A percentile compares a stretch with the other conserved stretches of the same genome.
Evolutionary conservation across 2,113 vertebrate genomes (phyloP).

Genomic region (Chlorodrepanis virens): DNA sequence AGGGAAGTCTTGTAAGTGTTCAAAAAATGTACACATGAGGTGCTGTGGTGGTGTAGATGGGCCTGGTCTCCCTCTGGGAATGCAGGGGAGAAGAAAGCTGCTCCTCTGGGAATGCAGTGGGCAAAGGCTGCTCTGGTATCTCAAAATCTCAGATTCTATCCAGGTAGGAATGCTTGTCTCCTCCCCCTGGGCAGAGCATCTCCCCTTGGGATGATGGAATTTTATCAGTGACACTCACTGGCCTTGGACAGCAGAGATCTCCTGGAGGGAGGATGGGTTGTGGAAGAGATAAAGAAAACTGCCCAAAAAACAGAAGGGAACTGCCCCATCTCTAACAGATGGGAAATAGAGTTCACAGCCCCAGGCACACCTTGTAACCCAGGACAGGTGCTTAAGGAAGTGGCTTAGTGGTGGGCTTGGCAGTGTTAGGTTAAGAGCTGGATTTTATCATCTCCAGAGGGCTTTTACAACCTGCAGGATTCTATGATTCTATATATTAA

Average conservation of each 20-base stretch:
- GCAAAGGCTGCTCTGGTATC: not conserved
- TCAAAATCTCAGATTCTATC: not conserved
- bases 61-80: not conserved
- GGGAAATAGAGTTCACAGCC: rapidly evolving
- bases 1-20: not conserved
- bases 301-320: not conserved
- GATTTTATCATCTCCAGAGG: rapidly evolving
- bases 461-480: not conserved
- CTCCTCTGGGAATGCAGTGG: not conserved
- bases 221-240: not conserved
- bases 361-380: not conserved
- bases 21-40: not conserved
- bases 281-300: not conserved
- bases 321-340: not conserved
- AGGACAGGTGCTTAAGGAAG: not conserved
- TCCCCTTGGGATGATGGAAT: not conserved
- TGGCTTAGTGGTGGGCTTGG: not conserved
- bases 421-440: not conserved
- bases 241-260: not conserved
- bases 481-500: not conserved
- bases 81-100: not conserved
- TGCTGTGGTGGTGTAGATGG: not conserved
- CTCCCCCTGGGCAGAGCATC: not conserved
- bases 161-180: not conserved
- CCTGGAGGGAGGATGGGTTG: not conserved